A percentile compares a stretch with the other conserved stretches of the same genome.
phyloP scores from a whole-genome alignment of 2,797 vertebrate genomes.

The Enteromius argenteus region DNA sequence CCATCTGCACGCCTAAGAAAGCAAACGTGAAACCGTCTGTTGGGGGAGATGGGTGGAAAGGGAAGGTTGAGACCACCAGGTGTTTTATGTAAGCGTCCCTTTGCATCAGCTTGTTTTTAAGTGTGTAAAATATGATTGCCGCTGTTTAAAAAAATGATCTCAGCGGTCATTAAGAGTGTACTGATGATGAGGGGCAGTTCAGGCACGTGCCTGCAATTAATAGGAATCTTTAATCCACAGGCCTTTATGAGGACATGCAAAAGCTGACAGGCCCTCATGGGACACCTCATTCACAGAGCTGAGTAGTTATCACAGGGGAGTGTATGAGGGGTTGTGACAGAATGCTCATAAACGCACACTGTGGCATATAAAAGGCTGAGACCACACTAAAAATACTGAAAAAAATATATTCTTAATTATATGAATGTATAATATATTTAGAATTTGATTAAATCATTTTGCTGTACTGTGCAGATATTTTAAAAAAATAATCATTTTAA shows the following conservation, averaged over 20 bases:
- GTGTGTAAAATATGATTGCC: slow-evolving; percentile 66
- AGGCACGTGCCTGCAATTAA: slow-evolving; percentile 71
- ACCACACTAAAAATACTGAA: neutral
- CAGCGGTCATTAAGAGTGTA: slow-evolving; percentile 61
- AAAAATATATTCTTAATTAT: neutral
- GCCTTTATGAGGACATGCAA: slow-evolving; percentile 68
- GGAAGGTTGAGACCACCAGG: slow-evolving; percentile 58
- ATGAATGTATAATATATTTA: neutral
- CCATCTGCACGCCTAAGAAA: slow-evolving; percentile 24
- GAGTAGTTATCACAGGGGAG: neutral
- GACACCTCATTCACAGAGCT: slow-evolving; percentile 10
- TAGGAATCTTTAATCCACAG: slow-evolving; percentile 77
- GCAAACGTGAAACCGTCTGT: neutral
- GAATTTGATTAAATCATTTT: neutral
- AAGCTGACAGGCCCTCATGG: slow-evolving; percentile 35
- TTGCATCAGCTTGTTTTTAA: slow-evolving; percentile 69
- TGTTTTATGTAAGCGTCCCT: slow-evolving; percentile 66
- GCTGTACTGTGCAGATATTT: no score
- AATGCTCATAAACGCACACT: slow-evolving; percentile 1
- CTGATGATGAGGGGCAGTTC: slow-evolving; percentile 42
- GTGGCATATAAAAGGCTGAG: neutral
- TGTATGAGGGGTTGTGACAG: neutral
- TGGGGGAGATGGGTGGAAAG: slow-evolving; percentile 7
- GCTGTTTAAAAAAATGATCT: slow-evolving; percentile 75
- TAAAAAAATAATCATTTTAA: no score